These are phyloP conservation scores for Cyanocitta stelleri DNA, from an alignment of 2,113 vertebrate genomes.

Conservation along the genomic window DNA sequence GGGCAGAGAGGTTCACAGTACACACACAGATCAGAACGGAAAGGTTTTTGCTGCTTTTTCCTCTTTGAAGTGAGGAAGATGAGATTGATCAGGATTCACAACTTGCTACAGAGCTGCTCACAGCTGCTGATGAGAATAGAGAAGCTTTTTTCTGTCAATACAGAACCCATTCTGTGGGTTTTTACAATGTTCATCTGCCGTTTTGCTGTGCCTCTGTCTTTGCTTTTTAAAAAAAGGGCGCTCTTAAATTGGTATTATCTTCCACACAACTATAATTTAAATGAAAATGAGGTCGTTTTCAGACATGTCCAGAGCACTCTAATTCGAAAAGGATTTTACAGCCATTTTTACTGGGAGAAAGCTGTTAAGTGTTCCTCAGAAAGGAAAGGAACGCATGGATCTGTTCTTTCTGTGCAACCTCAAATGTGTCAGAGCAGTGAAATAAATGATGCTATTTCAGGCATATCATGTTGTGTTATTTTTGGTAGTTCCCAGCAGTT, in stretches of 20 bases:
- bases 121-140: neutral
- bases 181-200: neutral
- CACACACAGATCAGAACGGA: neutral
- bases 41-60: neutral
- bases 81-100: neutral
- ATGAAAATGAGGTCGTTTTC: neutral
- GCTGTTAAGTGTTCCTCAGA: neutral
- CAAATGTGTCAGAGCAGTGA: constrained; percentile 40
- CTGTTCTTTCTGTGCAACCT: neutral
- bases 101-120: neutral
- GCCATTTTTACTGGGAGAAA: neutral
- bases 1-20: neutral
- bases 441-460: constrained; percentile 35
- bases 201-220: neutral
- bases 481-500: constrained; percentile 26
- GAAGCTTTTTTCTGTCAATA: neutral
- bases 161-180: neutral
- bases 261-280: neutral
- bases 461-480: neutral
- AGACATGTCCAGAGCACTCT: neutral
- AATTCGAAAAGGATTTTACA: neutral
- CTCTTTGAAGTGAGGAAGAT: neutral
- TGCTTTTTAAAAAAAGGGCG: neutral
- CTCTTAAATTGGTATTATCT: neutral
- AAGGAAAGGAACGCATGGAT: neutral